phyloP scores from a whole-genome alignment of 2,888 invertebrate genomes.

The Heteropelma amictum region DNA sequence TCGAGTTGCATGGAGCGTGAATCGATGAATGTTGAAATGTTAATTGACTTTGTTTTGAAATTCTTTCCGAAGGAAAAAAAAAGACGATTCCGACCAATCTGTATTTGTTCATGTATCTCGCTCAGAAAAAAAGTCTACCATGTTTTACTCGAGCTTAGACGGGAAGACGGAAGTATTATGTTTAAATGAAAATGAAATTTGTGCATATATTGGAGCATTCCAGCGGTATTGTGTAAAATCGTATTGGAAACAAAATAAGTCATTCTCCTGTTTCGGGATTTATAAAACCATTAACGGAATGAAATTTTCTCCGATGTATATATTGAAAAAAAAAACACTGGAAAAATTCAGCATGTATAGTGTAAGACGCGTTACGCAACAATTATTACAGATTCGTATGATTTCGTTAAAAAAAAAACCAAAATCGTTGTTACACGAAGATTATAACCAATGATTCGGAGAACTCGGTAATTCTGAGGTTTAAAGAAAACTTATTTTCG shows the following conservation, averaged over 20 bases:
- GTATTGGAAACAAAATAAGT: not conserved
- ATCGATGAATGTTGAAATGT: slow-evolving; percentile 13
- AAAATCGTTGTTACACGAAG: slow-evolving; percentile 24
- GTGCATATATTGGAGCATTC: slow-evolving; percentile 37
- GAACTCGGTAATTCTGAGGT: slow-evolving; percentile 19
- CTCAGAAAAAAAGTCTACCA: slow-evolving; percentile 50
- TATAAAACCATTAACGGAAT: slow-evolving; percentile 1
- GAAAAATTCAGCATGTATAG: not conserved
- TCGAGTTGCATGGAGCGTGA: slow-evolving; percentile 21
- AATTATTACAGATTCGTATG: slow-evolving; percentile 19
- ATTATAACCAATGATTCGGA: slow-evolving; percentile 31
- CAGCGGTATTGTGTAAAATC: slow-evolving; percentile 19
- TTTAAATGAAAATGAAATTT: slow-evolving; percentile 21
- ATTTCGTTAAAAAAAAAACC: slow-evolving; percentile 3
- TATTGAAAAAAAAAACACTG: not conserved
- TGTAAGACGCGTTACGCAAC: slow-evolving; percentile 1
- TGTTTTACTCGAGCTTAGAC: slow-evolving; percentile 27
- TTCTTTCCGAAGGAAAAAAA: slow-evolving; percentile 10
- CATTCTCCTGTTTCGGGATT: slow-evolving; percentile 1
- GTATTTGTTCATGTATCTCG: slow-evolving; percentile 32
- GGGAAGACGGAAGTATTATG: too few relatives aligned
- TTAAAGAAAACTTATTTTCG: slow-evolving; percentile 21
- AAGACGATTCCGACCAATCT: slow-evolving; percentile 19
- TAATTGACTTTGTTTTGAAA: slow-evolving; percentile 11
- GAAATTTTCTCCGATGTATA: slow-evolving; percentile 30